Evolutionary conservation across 2,888 invertebrate species (phyloP), one percentile per base, ranked within the genome.

Genomic region (Galerucella calmariensis): DNA sequence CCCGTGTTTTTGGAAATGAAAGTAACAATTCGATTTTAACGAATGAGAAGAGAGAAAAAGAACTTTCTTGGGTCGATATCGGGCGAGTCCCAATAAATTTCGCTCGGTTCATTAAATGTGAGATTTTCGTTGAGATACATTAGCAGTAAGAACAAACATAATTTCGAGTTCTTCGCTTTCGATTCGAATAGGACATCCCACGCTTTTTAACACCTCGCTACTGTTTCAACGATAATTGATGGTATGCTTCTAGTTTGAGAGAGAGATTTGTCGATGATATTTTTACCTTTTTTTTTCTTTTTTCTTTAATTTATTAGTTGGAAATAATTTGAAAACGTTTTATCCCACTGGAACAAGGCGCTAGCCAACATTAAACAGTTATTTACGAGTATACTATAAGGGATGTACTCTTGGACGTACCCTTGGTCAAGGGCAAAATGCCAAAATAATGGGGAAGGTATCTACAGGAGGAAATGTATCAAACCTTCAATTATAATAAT

Each of bases 81-180:
- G 79, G 79, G 78, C 75, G 78, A 77, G 80, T 76, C 73, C 82
- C 82, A 80, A 84, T 84, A 84, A 84, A 84, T 84, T 81, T 76
- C 80, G 79, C 74, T 74, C 76, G 81, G 82, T 84, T 86, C 86
- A 86, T 86, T 86, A 85, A 85, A 86, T 84, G 84, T 81, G 82
- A 86, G 85, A 86, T 86, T 84, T 84, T 83, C 82, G 82, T 82
- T 83, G 84, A 84, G 86, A 86, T 85, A 86, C 85, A 85, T 85
- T 84, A 85, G 85, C 84, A 81, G 83, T 82, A 84, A 84, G 85
- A 85, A 85, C 85, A 85, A 85, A 85, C 85, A 85, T 85, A 85
- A 85, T 85, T 85, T 85, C 84, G 78, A 75, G 61, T 76, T 81
- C 81, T 16, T 62, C 62, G 83, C 81, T 79, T 82, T 79, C 82